A percentile compares a stretch with the other conserved stretches of the same genome.
These are phyloP conservation scores for Pristionchus pacificus DNA, from an alignment of 1,140 invertebrate genomes.

Conservation along the genomic window DNA sequence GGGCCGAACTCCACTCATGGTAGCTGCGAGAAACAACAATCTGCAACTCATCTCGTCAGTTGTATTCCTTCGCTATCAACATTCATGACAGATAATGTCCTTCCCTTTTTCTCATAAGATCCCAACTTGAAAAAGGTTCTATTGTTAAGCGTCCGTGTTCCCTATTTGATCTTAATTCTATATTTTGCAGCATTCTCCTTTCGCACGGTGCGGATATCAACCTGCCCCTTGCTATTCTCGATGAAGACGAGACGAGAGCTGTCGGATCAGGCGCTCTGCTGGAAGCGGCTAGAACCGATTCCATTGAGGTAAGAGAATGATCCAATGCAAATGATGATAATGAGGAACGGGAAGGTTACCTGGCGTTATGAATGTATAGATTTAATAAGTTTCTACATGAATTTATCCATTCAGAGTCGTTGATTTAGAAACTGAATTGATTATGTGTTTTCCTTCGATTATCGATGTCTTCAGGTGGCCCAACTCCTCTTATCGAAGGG, in stretches of 20 bases:
- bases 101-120: too few relatives aligned
- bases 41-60: slow-evolving; percentile 26
- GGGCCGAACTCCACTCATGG: slow-evolving; percentile 59
- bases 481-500: slow-evolving; percentile 68
- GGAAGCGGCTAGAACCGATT: slow-evolving; percentile 70
- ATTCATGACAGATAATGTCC: too few relatives aligned
- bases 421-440: too few relatives aligned
- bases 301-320: slow-evolving; percentile 57
- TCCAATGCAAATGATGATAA: slow-evolving; percentile 67
- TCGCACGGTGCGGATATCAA: slow-evolving; percentile 67
- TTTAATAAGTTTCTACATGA: too few relatives aligned
- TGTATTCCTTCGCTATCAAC: too few relatives aligned
- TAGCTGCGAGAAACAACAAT: slow-evolving; percentile 33
- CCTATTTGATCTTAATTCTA: slow-evolving; percentile 65
- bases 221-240: slow-evolving; percentile 44
- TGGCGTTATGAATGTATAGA: slow-evolving; percentile 1
- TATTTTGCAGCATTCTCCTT: slow-evolving; percentile 64
- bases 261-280: slow-evolving; percentile 66
- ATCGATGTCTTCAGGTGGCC: too few relatives aligned
- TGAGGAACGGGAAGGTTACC: background rate
- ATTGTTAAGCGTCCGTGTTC: too few relatives aligned
- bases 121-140: too few relatives aligned
- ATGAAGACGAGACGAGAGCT: slow-evolving; percentile 39
- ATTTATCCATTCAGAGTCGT: too few relatives aligned
- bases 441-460: too few relatives aligned